A percentile compares a stretch with the other conserved stretches of the same genome.
Conservation (phyloP, 35 echinoderm and acorn worm genomes). For the Ophioderma brevispina region DNA sequence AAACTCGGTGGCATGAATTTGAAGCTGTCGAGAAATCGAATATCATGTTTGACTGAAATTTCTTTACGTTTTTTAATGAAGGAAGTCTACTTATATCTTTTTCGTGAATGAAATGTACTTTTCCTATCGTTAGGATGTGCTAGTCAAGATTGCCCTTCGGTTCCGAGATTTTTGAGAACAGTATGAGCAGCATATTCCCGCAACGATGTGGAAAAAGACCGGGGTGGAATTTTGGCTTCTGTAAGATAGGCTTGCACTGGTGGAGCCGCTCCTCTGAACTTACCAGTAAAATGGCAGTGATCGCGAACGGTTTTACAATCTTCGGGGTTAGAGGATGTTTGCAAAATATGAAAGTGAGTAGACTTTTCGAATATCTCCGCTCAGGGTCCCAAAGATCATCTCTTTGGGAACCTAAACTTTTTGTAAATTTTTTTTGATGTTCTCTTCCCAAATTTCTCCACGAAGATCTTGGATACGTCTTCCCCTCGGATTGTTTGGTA, state of each 20-base stretch:
- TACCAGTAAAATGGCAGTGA: constrained; percentile 12
- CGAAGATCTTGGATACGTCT: not conserved
- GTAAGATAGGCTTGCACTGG: not conserved
- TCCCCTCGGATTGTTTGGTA: not conserved
- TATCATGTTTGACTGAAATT: no score
- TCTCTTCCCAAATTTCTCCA: not conserved
- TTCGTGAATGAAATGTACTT: not conserved
- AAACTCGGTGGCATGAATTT: no score
- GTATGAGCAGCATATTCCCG: not conserved
- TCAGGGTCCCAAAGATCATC: not conserved
- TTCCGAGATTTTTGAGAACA: not conserved
- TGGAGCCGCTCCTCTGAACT: constrained; percentile 5
- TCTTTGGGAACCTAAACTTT: not conserved
- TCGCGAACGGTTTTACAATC: not conserved
- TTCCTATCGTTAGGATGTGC: not conserved
- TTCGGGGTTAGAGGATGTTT: not conserved
- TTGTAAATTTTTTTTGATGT: not conserved
- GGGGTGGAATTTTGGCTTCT: not conserved
- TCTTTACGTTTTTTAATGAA: no score
- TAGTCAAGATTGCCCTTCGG: not conserved
- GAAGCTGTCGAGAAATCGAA: no score
- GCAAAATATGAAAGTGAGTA: not conserved
- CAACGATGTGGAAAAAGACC: not conserved
- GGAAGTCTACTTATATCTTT: not conserved
- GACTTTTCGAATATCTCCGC: not conserved